phyloP scores from a whole-genome alignment of 2,888 invertebrate genomes.

The Candidula unifasciata region DNA sequence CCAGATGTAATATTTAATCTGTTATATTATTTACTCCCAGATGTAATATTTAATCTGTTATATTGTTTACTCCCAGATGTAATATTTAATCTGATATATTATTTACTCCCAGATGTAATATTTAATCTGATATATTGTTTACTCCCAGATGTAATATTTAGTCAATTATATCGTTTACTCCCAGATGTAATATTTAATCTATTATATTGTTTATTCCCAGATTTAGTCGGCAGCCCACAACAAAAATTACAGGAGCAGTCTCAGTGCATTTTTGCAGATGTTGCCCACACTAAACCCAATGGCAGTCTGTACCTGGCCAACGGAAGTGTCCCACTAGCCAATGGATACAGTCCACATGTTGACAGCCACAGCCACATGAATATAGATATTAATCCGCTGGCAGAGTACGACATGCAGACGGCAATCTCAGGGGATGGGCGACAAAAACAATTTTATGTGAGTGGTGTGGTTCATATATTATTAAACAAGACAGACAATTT shows the following conservation, averaged over 20 bases:
- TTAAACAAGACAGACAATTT: too few species aligned
- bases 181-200: too few species aligned
- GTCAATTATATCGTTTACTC: too few species aligned
- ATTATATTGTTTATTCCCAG: not conserved
- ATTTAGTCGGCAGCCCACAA: conserved; percentile 25
- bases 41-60: too few species aligned
- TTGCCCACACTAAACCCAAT: conserved; percentile 30
- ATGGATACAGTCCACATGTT: conserved; percentile 17
- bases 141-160: too few species aligned
- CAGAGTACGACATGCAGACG: conserved; percentile 48
- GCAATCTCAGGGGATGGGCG: conserved; percentile 27
- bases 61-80: too few species aligned
- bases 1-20: too few species aligned
- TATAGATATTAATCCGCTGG: conserved; percentile 45
- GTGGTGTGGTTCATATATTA: not conserved
- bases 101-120: too few species aligned
- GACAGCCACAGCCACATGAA: conserved; percentile 37
- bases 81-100: too few species aligned
- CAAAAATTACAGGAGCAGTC: conserved; percentile 47
- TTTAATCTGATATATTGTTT: too few species aligned
- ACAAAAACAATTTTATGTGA: conserved; percentile 43
- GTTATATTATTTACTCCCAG: too few species aligned
- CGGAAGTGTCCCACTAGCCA: conserved; percentile 32
- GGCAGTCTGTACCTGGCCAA: conserved; percentile 42
- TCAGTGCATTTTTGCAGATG: conserved; percentile 42